phyloP scores from a whole-genome alignment of 2,797 vertebrate species.

The Squalus acanthias region DNA sequence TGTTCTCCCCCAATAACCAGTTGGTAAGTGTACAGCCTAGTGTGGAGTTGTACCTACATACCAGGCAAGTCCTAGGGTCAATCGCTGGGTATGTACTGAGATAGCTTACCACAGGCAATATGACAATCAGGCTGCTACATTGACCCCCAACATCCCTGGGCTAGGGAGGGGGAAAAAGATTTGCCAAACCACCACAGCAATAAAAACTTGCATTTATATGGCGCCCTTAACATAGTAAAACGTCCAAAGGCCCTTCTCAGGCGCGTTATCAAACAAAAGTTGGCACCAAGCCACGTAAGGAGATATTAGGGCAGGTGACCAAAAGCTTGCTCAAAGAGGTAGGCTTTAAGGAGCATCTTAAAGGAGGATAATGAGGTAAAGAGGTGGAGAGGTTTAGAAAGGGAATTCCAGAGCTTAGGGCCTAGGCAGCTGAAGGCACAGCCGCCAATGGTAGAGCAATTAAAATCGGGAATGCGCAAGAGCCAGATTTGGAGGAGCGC shows the following conservation, averaged over 20 bases:
- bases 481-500: background rate
- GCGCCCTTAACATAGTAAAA: background rate
- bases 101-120: no score
- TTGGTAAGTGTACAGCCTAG: no score
- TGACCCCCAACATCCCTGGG: background rate
- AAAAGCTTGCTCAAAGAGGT: background rate
- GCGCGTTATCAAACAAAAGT: background rate
- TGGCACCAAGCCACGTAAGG: background rate
- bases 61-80: background rate
- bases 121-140: no score
- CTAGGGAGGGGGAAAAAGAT: background rate
- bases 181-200: background rate
- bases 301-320: background rate
- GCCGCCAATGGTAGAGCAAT: background rate
- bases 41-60: background rate
- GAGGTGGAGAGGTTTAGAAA: background rate
- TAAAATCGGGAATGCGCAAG: background rate
- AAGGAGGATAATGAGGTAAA: background rate
- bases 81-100: background rate
- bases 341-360: background rate
- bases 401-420: background rate
- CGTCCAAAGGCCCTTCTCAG: background rate
- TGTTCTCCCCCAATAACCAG: background rate
- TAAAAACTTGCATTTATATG: background rate
- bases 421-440: background rate